Percentiles rank a stretch among this genome's conserved stretches.
These are phyloP conservation scores for Caenorhabditis sp. DNA, from an alignment of 2,888 invertebrate genomes.

Conservation along the genomic window DNA sequence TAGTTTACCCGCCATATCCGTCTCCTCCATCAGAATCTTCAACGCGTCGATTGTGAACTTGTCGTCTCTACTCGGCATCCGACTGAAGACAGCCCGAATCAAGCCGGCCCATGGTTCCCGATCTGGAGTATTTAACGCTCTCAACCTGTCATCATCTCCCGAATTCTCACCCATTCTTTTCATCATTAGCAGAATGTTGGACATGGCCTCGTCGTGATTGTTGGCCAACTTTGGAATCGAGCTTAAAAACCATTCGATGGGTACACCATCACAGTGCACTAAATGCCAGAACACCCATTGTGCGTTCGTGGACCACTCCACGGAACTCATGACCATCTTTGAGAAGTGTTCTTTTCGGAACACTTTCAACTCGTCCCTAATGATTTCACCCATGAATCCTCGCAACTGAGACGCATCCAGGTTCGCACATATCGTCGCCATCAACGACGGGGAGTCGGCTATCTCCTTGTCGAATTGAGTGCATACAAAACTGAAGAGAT, in stretches of 20 bases:
- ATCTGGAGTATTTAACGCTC: conserved; percentile 57
- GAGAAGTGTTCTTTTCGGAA: conserved; percentile 85
- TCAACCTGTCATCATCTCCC: not conserved
- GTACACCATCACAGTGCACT: conserved; percentile 73
- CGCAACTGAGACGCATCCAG: conserved; percentile 93
- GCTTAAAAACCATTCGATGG: conserved; percentile 73
- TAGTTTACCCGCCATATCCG: conserved; percentile 89
- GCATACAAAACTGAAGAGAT: conserved; percentile 94
- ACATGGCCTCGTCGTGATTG: conserved; percentile 94
- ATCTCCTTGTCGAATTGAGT: conserved; percentile 86
- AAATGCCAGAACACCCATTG: conserved; percentile 98
- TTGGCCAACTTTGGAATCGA: conserved; percentile 86
- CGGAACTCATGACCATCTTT: conserved; percentile 87
- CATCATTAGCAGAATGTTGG: conserved; percentile 92
- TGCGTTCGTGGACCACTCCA: conserved; percentile 97
- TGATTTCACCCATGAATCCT: conserved; percentile 90
- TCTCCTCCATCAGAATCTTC: conserved; percentile 92
- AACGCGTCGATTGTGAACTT: conserved; percentile 93
- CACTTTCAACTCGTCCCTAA: conserved; percentile 87
- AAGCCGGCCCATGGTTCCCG: conserved; percentile 90
- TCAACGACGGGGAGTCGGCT: conserved; percentile 84
- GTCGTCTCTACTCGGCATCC: conserved; percentile 87
- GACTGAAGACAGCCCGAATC: conserved; percentile 89
- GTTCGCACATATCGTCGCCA: conserved; percentile 93
- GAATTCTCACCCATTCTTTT: conserved; percentile 85